phyloP scores from a whole-genome alignment of 2,888 invertebrate genomes.

The Dynastes grantii region DNA sequence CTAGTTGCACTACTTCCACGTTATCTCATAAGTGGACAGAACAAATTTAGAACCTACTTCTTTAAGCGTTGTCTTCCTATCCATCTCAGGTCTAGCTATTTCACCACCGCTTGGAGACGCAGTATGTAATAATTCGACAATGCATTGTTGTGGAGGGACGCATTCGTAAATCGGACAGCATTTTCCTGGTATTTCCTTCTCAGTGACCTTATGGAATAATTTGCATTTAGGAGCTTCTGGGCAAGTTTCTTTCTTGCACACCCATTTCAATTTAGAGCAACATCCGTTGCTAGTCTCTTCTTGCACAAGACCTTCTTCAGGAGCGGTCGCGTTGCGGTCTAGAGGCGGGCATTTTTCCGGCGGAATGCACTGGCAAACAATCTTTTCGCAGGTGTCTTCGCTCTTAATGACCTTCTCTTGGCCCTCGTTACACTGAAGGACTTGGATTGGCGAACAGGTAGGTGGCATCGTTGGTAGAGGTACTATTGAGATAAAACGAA shows the following conservation, averaged over 20 bases:
- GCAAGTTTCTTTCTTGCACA: conserved; percentile 79
- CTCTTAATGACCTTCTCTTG: conserved; percentile 81
- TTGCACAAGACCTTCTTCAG: conserved; percentile 77
- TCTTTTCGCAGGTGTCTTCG: conserved; percentile 80
- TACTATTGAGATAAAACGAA: conserved; percentile 65
- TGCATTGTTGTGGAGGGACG: conserved; percentile 78
- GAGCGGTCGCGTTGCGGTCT: conserved; percentile 66
- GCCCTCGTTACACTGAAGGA: conserved; percentile 80
- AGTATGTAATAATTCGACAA: conserved; percentile 75
- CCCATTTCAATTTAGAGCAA: conserved; percentile 76
- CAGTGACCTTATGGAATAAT: conserved; percentile 73
- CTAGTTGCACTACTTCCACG: too few species aligned
- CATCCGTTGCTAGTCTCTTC: conserved; percentile 78
- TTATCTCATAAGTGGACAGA: too few species aligned
- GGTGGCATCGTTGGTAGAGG: conserved; percentile 72
- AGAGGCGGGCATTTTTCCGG: conserved; percentile 78
- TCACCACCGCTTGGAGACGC: conserved; percentile 75
- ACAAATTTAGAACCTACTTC: conserved; percentile 66
- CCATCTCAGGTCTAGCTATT: conserved; percentile 65
- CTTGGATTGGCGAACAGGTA: conserved; percentile 78
- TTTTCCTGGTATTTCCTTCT: conserved; percentile 60
- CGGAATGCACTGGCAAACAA: conserved; percentile 85
- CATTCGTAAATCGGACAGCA: conserved; percentile 83
- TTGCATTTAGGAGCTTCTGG: conserved; percentile 76
- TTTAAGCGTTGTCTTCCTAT: conserved; percentile 73